phyloP scores from a whole-genome alignment of 1,140 invertebrate genomes.

The Cyrtorhinus lividipennis region DNA sequence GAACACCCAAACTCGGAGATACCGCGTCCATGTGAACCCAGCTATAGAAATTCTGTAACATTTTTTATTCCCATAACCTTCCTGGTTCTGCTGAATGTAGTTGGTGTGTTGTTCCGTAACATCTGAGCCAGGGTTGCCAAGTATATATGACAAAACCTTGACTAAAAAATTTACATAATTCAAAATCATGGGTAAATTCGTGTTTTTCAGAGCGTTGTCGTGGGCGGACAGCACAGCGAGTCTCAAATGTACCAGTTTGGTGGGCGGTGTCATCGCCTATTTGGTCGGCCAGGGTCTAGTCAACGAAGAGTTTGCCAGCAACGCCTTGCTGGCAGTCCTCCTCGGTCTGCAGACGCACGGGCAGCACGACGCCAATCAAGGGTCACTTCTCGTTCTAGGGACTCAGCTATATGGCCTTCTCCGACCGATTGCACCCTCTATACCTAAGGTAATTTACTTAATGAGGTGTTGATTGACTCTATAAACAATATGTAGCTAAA shows the following conservation, averaged over 20 bases:
- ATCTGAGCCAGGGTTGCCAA: no score
- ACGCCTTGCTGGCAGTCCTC: slow-evolving; percentile 56
- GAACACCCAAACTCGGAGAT: no score
- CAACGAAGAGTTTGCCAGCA: slow-evolving; percentile 45
- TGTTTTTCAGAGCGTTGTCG: slow-evolving; percentile 47
- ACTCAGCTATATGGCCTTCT: slow-evolving; percentile 67
- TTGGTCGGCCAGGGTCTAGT: slow-evolving; percentile 43
- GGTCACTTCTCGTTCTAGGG: slow-evolving; percentile 31
- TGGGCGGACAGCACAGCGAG: slow-evolving; percentile 73
- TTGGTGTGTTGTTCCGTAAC: no score
- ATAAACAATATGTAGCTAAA: no score
- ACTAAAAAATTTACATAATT: no score
- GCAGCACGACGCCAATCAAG: slow-evolving; percentile 71
- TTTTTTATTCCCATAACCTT: no score
- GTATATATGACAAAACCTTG: no score
- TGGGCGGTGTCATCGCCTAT: slow-evolving; percentile 46
- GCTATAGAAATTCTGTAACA: no score
- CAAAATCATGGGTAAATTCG: no score
- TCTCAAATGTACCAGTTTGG: slow-evolving; percentile 54
- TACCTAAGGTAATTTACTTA: slow-evolving; percentile 33
- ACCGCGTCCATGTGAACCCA: no score
- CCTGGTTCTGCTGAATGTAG: no score
- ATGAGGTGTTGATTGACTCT: no score
- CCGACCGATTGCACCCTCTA: slow-evolving; percentile 53
- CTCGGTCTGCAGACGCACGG: slow-evolving; percentile 62